These are phyloP conservation scores for Callinectes sapidus DNA, from an alignment of 2,888 invertebrate genomes.

Conservation along the genomic window DNA sequence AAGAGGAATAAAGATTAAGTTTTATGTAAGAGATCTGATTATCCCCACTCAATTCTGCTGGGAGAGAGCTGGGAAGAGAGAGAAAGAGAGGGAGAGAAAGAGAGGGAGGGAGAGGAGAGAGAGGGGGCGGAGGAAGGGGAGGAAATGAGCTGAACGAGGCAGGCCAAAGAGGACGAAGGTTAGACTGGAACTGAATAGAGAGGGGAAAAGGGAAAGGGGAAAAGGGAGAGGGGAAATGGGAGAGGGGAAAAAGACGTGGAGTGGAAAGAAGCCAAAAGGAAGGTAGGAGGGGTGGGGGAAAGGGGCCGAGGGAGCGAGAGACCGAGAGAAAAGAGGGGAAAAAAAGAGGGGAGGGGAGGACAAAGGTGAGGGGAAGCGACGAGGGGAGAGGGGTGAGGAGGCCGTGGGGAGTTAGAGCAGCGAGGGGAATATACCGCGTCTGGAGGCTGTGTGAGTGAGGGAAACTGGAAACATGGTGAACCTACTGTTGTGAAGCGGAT, in stretches of 20 bases:
- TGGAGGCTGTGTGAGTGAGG: background rate
- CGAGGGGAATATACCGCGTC: background rate
- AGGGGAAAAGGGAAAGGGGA: background rate
- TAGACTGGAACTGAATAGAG: background rate
- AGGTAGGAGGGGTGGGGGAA: background rate
- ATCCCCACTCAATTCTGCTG: background rate
- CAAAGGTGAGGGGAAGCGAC: background rate
- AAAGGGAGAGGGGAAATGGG: background rate
- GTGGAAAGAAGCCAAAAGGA: background rate
- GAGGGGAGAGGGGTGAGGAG: background rate
- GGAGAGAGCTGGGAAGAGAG: background rate
- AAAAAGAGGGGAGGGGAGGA: background rate
- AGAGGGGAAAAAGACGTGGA: background rate
- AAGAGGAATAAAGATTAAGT: background rate
- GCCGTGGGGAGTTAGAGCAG: background rate
- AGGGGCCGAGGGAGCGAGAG: background rate
- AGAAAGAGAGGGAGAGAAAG: background rate
- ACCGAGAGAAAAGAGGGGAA: background rate
- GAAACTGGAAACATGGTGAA: background rate
- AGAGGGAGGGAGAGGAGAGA: background rate
- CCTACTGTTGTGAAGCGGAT: background rate
- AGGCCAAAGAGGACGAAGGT: background rate
- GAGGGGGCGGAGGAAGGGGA: background rate
- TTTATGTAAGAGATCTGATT: background rate
- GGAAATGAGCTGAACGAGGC: background rate